These are phyloP conservation scores for Synanceia verrucosa DNA, from an alignment of 2,797 vertebrate genomes.

Conservation along the genomic window DNA sequence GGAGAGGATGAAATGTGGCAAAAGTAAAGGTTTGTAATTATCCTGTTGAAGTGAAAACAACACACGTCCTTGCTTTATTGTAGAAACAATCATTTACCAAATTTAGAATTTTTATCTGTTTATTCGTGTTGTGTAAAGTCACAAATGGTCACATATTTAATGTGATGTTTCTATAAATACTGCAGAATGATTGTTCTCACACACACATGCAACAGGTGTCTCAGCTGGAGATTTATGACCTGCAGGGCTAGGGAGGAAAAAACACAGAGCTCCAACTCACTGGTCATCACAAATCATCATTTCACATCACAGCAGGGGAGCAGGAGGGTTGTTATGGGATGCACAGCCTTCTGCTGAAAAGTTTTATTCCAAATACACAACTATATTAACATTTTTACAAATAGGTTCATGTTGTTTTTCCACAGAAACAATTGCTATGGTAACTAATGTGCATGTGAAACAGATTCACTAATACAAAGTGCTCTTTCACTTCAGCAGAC, in stretches of 20 bases:
- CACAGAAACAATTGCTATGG: slow-evolving; percentile 4
- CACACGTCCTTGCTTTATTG: neutral
- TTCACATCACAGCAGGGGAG: slow-evolving; percentile 38
- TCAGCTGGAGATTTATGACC: slow-evolving; percentile 12
- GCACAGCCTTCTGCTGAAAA: too few relatives aligned
- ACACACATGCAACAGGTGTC: neutral
- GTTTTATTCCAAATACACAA: too few relatives aligned
- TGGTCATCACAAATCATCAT: slow-evolving; percentile 9
- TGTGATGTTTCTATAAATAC: too few relatives aligned
- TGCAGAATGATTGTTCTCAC: neutral
- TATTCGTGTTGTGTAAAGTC: too few relatives aligned
- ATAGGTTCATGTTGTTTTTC: neutral
- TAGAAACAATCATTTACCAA: neutral
- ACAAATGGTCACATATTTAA: too few relatives aligned
- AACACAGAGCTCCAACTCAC: slow-evolving; percentile 30
- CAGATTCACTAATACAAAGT: neutral
- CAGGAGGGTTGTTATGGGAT: neutral
- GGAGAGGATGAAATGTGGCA: neutral
- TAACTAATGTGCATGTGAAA: neutral
- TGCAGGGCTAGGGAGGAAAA: neutral
- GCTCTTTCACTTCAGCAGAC: neutral
- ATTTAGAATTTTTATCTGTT: too few relatives aligned
- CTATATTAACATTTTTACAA: neutral
- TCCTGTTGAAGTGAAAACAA: neutral
- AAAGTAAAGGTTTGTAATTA: neutral